Base-by-base conservation (phyloP, 1,140 invertebrate species). In the Myzus persicae region DNA sequence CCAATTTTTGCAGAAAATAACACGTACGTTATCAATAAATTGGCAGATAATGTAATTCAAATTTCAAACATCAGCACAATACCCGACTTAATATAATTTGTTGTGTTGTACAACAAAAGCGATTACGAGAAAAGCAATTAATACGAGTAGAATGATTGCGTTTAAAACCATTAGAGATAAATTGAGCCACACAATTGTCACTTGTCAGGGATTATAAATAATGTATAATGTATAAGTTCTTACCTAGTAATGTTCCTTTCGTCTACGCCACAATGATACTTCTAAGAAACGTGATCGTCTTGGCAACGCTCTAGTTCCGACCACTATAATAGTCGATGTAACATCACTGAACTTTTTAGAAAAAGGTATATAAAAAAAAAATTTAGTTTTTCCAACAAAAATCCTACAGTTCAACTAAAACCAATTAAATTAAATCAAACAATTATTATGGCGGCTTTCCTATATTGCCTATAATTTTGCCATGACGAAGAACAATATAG, bases 141-240 rank as follows among this genome's bases (percentile, higher is more conserved):
- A 82, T 82, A 36, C 22, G 81, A 82, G 22, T 40, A 40, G 36
- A 84, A 84, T 40, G 82, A 40, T 84, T 40, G 82, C 82, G 82
- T 84, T 84, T 84, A 42, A 40, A 84, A 84, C 40, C 82, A 84
- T 84, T 84, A 42, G 38, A 84, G 82, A 40, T 26, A 3, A 22
- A 40, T 82, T 40, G 22, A 84, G 38, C 24, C 82, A 26, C 82
- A 84, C 40, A 40, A 40, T 40, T 40, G 38, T 40, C 36, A 76
- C 31, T 76, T 76, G 59, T 76, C 38, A 26, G 26, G 22, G 82
- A 84, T 84, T 84, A 84, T 40, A 84, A 84, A 84, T 82, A 84
- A 84, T 40, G 40, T 84, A 84, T 82, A 84, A 84, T 40, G 40
- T 84, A 76, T 76, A 76, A 24, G 24, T 40, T 84, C 82, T 76